Base-by-base conservation (phyloP, 2,797 vertebrate genomes). In the Gorsachius magnificus region DNA sequence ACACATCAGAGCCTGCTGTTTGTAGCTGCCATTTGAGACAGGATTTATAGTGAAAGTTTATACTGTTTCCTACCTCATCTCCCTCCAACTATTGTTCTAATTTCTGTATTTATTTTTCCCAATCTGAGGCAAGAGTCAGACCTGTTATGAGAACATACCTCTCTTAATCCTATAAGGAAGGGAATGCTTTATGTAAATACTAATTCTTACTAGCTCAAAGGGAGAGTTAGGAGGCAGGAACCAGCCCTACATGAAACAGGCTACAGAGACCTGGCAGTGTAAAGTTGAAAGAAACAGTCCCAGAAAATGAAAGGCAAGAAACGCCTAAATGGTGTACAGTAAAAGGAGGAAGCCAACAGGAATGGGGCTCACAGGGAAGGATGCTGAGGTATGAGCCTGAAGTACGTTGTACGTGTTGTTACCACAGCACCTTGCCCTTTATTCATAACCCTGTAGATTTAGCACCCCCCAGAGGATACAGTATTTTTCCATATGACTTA, bases 401-500 rank as follows among this genome's bases (percentile, higher is more conserved):
- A 68, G 50, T n/a, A 48, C 1, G 0, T 45, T 57, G 25, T 38
- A 17, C 2, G 0, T 29, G 9, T n/a, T 51, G n/a, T 21, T 60
- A n/a, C 25, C 16, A 20, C 17, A 78, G 36, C 75, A 57, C 33
- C 18, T 78, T 65, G 4, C 9, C 41, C 26, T 83, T 64, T 69
- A 45, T 75, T 78, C 22, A 29, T 31, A 76, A 14, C 1, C 1
- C 38, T 28, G 11, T 51, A 82, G 66, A 68, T 81, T 87, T 74
- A 90, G 15, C 36, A 77, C 3, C 50, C 58, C 11, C 22, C 18
- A 58, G 50, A 87, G 25, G 66, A 76, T 63, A 33, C 5, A 35
- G 53, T 83, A 75, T 87, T 87, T 93, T 89, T 87, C 63, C 33
- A 13, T 64, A 57, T 0, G 4, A 68, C 8, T 56, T 3, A 31